phyloP scores from a whole-genome alignment of 2,797 vertebrate species.

The Mastacembelus armatus region DNA sequence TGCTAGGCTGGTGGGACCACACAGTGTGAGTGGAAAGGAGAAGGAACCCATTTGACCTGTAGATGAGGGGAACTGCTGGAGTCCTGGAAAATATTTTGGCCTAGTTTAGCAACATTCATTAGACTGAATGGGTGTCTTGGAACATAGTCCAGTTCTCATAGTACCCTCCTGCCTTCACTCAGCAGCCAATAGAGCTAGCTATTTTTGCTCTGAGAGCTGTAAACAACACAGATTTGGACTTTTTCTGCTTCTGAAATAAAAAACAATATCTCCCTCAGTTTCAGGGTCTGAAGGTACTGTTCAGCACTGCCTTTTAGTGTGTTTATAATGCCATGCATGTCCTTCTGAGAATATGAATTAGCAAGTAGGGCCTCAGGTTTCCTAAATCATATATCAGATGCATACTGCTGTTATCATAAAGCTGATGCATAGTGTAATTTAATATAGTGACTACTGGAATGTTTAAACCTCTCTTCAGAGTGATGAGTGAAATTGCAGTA shows the following conservation, averaged over 20 bases:
- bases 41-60: slow-evolving; percentile 1
- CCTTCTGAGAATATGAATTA: neutral
- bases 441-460: neutral
- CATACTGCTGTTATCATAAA: neutral
- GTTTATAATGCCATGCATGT: neutral
- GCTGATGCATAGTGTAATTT: neutral
- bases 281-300: neutral
- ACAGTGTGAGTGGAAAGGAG: slow-evolving; percentile 12
- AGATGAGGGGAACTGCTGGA: neutral
- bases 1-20: neutral
- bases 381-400: neutral
- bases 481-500: neutral
- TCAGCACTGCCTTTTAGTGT: neutral
- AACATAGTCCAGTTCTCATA: too few relatives aligned
- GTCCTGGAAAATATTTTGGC: too few relatives aligned
- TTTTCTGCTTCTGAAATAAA: too few relatives aligned
- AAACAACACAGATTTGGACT: neutral
- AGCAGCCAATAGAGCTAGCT: neutral
- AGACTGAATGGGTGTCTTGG: neutral
- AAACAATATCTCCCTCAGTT: too few relatives aligned
- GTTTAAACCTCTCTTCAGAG: neutral
- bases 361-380: neutral
- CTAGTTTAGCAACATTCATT: neutral
- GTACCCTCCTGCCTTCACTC: neutral
- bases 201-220: neutral